These are phyloP conservation scores for Chrysina gloriosa DNA, from an alignment of 2,888 invertebrate species.

Conservation along the genomic window DNA sequence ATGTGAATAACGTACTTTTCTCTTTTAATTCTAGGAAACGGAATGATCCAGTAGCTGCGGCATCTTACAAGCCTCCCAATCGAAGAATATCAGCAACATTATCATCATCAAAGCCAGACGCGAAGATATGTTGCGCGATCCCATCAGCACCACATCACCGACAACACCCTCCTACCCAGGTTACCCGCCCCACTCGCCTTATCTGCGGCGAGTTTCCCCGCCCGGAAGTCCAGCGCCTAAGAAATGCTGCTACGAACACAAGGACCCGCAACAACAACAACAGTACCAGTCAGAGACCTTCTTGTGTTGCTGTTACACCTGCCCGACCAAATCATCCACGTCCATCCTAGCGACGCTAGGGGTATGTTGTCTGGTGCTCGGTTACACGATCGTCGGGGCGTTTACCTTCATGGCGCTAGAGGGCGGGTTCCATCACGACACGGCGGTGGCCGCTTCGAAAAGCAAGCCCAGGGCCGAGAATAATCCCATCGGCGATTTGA, in stretches of 20 bases:
- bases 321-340: constrained; percentile 65
- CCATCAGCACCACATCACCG: constrained; percentile 47
- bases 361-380: constrained; percentile 85
- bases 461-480: constrained; percentile 67
- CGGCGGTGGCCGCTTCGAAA: constrained; percentile 75
- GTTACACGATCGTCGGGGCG: constrained; percentile 92
- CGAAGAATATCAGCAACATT: constrained; percentile 38
- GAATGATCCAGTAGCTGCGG: background rate
- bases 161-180: constrained; percentile 58
- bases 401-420: constrained; percentile 90
- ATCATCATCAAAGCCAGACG: constrained; percentile 23
- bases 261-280: constrained; percentile 46
- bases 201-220: constrained; percentile 59
- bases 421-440: constrained; percentile 70
- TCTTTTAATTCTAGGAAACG: constrained; percentile 5
- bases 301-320: constrained; percentile 71
- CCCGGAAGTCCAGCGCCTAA: constrained; percentile 62
- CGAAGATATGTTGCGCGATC: constrained; percentile 46
- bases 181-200: constrained; percentile 57
- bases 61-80: background rate
- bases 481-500: constrained; percentile 66
- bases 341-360: constrained; percentile 85
- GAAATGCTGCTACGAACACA: constrained; percentile 62
- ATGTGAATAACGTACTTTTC: background rate
- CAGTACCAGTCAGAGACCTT: constrained; percentile 53